A percentile compares a stretch with the other conserved stretches of the same genome.
Conservation (phyloP, 2,888 invertebrate genomes). For the Petrolisthes manimaculis region DNA sequence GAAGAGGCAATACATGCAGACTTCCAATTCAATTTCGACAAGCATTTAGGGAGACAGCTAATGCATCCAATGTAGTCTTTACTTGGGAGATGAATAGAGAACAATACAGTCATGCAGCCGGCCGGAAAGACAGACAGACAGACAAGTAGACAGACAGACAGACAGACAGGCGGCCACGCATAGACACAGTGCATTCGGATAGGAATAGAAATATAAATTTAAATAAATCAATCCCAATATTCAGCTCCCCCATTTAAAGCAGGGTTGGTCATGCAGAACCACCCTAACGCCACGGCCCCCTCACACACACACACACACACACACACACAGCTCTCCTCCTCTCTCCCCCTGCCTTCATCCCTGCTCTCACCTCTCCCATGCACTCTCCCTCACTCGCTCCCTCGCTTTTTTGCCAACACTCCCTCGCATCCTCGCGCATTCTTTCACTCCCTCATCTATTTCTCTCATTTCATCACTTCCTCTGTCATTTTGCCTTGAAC, state of each 20-base stretch:
- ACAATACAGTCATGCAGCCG: background rate
- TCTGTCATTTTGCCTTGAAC: background rate
- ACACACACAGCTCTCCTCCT: too few relatives aligned
- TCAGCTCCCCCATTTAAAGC: conserved; percentile 41
- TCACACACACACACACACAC: background rate
- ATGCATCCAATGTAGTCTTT: too few relatives aligned
- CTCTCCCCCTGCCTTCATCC: conserved; percentile 8
- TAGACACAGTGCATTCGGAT: conserved; percentile 18
- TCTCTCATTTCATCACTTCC: conserved; percentile 14
- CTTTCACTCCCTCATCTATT: conserved; percentile 16
- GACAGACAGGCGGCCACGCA: conserved; percentile 2
- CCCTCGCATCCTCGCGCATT: conserved; percentile 2
- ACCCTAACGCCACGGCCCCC: conserved; percentile 29
- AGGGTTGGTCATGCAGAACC: conserved; percentile 39
- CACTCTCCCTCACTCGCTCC: conserved; percentile 4
- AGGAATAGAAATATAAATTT: conserved; percentile 27
- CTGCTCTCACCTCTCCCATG: background rate
- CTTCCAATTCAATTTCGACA: too few relatives aligned
- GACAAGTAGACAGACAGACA: background rate
- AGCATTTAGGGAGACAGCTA: too few relatives aligned
- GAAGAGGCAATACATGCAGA: too few relatives aligned
- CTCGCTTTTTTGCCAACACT: conserved; percentile 6
- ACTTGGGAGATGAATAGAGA: background rate
- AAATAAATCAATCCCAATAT: conserved; percentile 43
- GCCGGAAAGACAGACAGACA: background rate